phyloP scores from a whole-genome alignment of 1,140 invertebrate genomes.

The Zaprionus vittiger region DNA sequence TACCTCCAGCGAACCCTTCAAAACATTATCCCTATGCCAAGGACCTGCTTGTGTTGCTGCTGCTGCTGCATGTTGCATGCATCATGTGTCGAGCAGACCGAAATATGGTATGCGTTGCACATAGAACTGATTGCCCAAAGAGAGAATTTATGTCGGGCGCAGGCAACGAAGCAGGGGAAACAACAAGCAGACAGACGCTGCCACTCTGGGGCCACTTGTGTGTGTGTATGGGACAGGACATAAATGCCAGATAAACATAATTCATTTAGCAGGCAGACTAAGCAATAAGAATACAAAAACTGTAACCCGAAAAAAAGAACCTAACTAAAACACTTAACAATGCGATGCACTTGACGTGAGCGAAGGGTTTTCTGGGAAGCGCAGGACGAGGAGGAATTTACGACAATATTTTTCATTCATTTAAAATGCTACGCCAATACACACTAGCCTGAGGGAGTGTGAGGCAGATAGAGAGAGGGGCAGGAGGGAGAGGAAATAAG shows the following conservation, averaged over 20 bases:
- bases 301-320: conserved; percentile 24
- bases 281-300: conserved; percentile 19
- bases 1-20: conserved; percentile 12
- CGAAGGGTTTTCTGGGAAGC: conserved; percentile 24
- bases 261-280: conserved; percentile 41
- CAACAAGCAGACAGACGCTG: conserved; percentile 18
- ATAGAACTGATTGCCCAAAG: conserved; percentile 37
- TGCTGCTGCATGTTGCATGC: background rate
- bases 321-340: conserved; percentile 71
- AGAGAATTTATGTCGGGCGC: conserved; percentile 55
- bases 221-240: conserved; percentile 30
- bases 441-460: conserved; percentile 21
- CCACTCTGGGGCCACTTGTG: conserved; percentile 34
- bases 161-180: conserved; percentile 5
- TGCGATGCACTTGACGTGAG: conserved; percentile 61
- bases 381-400: conserved; percentile 65
- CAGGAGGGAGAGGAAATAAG: background rate
- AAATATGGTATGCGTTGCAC: conserved; percentile 33
- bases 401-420: conserved; percentile 82
- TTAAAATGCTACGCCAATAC: conserved; percentile 79
- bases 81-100: background rate
- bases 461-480: conserved; percentile 10
- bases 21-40: conserved; percentile 42
- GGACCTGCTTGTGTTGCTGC: conserved; percentile 4
- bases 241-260: conserved; percentile 58